phyloP scores from a whole-genome alignment of 1,140 invertebrate genomes.

The Zophobas atratus region DNA sequence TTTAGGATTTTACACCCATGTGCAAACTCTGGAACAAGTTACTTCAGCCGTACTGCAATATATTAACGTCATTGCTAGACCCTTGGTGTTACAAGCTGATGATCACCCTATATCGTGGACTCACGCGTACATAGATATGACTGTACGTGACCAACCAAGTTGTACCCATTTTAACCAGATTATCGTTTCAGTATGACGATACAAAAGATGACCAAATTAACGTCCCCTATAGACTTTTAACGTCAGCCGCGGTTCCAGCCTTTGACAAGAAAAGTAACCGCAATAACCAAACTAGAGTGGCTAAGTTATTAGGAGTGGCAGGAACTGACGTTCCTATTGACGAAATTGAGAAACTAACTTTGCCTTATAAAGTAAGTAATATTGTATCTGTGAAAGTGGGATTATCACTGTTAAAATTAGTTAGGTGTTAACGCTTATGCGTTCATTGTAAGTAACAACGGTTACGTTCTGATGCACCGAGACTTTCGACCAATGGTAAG shows the following conservation, averaged over 20 bases:
- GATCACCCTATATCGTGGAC: slow-evolving; percentile 91
- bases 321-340: slow-evolving; percentile 95
- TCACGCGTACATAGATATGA: slow-evolving; percentile 88
- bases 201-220: slow-evolving; percentile 68
- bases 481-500: slow-evolving; percentile 82
- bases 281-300: slow-evolving; percentile 74
- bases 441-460: slow-evolving; percentile 97
- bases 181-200: slow-evolving; percentile 61
- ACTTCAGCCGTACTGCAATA: slow-evolving; percentile 94
- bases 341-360: slow-evolving; percentile 88
- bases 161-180: not conserved
- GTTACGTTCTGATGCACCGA: slow-evolving; percentile 89
- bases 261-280: slow-evolving; percentile 80
- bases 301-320: slow-evolving; percentile 90
- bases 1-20: slow-evolving; percentile 91
- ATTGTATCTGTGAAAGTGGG: slow-evolving; percentile 1
- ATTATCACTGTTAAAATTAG: slow-evolving; percentile 69
- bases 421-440: slow-evolving; percentile 96
- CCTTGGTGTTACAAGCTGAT: slow-evolving; percentile 83
- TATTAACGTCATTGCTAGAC: slow-evolving; percentile 90
- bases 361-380: slow-evolving; percentile 79
- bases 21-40: slow-evolving; percentile 94
- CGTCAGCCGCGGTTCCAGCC: slow-evolving; percentile 89
- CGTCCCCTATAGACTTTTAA: slow-evolving; percentile 77
- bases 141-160: slow-evolving; percentile 71